These are phyloP conservation scores for Melieria omissa DNA, from an alignment of 2,888 invertebrate genomes.

Conservation along the genomic window DNA sequence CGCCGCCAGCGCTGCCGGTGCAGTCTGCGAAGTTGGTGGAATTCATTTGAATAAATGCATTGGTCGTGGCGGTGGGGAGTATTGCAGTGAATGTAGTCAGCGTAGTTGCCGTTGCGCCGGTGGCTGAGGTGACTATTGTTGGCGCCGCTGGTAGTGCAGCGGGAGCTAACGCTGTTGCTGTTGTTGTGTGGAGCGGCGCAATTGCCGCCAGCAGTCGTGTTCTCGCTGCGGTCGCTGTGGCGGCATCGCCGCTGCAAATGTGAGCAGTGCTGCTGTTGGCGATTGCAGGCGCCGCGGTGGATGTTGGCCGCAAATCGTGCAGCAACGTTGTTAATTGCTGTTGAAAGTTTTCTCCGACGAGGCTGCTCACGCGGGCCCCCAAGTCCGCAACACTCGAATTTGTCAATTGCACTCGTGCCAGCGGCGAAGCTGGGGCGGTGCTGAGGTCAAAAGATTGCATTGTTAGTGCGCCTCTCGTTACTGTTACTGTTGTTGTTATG, in stretches of 20 bases:
- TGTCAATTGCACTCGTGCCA: not conserved
- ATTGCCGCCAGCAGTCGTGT: conserved; percentile 3
- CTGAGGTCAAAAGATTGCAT: too few relatives aligned
- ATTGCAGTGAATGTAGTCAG: conserved; percentile 12
- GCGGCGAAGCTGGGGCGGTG: not conserved
- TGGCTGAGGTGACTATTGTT: not conserved
- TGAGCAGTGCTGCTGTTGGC: not conserved
- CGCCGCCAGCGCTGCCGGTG: not conserved
- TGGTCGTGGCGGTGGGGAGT: conserved; percentile 2
- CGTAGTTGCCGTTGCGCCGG: conserved; percentile 3
- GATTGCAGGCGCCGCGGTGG: not conserved
- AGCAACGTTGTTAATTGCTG: conserved; percentile 16
- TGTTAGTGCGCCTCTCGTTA: too few relatives aligned
- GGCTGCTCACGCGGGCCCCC: too few relatives aligned
- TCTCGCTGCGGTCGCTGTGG: conserved; percentile 20
- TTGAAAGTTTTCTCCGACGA: conserved; percentile 6
- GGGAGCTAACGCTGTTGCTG: conserved; percentile 32
- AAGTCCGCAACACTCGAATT: not conserved
- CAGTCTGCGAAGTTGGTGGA: not conserved
- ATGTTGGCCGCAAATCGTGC: conserved; percentile 16
- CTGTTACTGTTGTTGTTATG: too few relatives aligned
- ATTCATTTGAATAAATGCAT: conserved; percentile 28
- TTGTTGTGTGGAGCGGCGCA: conserved; percentile 23
- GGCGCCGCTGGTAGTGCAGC: conserved; percentile 18
- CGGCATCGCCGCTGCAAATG: not conserved